phyloP scores from a whole-genome alignment of 2,113 vertebrate species.

The Neodontobutis hainanensis region DNA sequence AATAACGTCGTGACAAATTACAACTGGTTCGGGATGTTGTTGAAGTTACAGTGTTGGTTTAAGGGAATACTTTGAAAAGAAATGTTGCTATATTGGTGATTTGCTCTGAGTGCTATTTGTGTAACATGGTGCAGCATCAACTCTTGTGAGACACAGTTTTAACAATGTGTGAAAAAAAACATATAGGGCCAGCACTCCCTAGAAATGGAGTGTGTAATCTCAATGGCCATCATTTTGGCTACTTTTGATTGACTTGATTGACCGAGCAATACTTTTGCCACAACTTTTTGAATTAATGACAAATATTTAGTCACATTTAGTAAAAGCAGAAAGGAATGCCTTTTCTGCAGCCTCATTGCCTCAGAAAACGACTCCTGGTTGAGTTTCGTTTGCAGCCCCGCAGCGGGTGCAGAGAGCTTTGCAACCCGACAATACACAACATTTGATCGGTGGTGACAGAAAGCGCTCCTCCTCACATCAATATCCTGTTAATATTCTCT shows the following conservation, averaged over 20 bases:
- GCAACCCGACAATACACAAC: conserved; percentile 14
- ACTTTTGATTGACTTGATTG: no score
- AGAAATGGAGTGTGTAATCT: no score
- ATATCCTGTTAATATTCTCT: conserved; percentile 74
- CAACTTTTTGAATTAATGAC: no score
- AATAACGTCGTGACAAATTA: conserved; percentile 26
- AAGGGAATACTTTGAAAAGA: conserved; percentile 6
- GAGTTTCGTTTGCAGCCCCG: conserved; percentile 43
- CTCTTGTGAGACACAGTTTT: not conserved
- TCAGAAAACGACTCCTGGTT: conserved; percentile 61
- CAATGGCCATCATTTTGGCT: no score
- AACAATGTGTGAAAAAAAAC: no score
- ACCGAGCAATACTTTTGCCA: no score
- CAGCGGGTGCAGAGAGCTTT: conserved; percentile 24
- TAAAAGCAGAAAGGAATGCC: conserved; percentile 10
- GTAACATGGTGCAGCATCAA: not conserved
- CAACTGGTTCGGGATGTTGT: conserved; percentile 7
- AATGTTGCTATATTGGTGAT: not conserved
- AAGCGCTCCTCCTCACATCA: conserved; percentile 46
- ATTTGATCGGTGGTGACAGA: conserved; percentile 52
- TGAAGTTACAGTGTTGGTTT: conserved; percentile 16
- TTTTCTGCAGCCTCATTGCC: conserved; percentile 58
- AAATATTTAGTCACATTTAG: not conserved
- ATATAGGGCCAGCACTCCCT: no score
- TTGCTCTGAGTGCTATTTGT: not conserved